Percentiles rank a stretch among this genome's conserved stretches.
phyloP scores from a whole-genome alignment of 2,113 vertebrate species.

The Theristicus caerulescens region DNA sequence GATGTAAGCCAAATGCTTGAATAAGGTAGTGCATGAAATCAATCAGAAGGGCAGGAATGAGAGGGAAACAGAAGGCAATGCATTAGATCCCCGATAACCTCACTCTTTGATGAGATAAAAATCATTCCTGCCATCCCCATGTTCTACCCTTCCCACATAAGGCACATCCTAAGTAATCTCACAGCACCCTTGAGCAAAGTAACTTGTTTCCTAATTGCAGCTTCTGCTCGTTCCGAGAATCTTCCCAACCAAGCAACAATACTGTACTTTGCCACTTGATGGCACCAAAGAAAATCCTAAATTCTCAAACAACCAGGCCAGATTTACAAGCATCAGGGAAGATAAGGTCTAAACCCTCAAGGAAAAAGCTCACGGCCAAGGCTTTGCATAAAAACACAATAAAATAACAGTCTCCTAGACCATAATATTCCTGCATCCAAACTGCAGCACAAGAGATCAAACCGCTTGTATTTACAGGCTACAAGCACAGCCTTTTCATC shows the following conservation, averaged over 20 bases:
- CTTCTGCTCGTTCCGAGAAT: accelerated
- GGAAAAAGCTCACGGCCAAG: accelerated
- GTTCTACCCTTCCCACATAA: not conserved
- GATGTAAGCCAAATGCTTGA: not conserved
- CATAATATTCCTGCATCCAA: not conserved
- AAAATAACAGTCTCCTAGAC: not conserved
- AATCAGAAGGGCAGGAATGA: not conserved
- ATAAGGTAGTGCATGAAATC: not conserved
- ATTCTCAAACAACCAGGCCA: accelerated
- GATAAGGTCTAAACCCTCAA: not conserved
- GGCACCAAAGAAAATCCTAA: constrained; percentile 46
- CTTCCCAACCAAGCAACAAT: not conserved
- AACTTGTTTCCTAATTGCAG: accelerated
- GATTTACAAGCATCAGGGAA: accelerated
- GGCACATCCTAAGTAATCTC: not conserved
- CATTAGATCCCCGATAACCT: accelerated
- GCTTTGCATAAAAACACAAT: not conserved
- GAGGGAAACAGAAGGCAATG: not conserved
- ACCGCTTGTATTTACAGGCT: accelerated
- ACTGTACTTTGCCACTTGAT: not conserved
- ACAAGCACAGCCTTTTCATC: too few relatives aligned
- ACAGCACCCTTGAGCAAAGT: not conserved
- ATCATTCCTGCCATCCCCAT: accelerated
- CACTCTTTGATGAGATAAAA: not conserved
- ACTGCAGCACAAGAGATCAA: not conserved